Conservation (phyloP, 2,888 invertebrate species). For the Conistra vaccinii region DNA sequence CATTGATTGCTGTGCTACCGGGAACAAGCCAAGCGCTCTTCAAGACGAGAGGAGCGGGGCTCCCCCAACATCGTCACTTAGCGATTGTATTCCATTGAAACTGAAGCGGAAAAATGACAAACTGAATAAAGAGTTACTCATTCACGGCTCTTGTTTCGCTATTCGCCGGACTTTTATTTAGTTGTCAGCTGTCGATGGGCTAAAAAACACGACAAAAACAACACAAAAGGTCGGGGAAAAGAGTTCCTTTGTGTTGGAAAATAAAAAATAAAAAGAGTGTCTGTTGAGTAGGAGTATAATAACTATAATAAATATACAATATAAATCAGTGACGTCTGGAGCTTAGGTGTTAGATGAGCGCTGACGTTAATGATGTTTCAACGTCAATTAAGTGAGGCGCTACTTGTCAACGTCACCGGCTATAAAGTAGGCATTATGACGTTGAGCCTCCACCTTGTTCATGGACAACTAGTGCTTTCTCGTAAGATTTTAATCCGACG, state of each 20-base stretch:
- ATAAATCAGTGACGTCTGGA: constrained; percentile 55
- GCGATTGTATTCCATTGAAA: constrained; percentile 30
- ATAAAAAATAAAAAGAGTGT: constrained; percentile 54
- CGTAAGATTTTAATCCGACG: constrained; percentile 41
- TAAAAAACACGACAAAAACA: constrained; percentile 36
- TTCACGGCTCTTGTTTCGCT: constrained; percentile 35
- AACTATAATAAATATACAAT: constrained; percentile 43
- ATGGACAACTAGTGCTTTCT: constrained; percentile 41
- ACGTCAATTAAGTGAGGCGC: constrained; percentile 64
- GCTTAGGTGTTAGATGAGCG: constrained; percentile 42
- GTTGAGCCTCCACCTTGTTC: constrained; percentile 36
- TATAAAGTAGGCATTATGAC: constrained; percentile 40
- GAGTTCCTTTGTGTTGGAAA: constrained; percentile 46
- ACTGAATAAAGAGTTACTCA: constrained; percentile 55
- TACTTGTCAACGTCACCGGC: constrained; percentile 56
- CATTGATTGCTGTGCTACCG: constrained; percentile 56
- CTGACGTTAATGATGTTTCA: constrained; percentile 66
- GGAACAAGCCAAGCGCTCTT: constrained; percentile 14
- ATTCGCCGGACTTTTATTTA: constrained; percentile 42
- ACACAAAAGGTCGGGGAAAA: constrained; percentile 31
- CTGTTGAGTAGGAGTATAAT: constrained; percentile 29
- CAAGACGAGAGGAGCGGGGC: background rate
- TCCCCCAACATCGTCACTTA: constrained; percentile 26
- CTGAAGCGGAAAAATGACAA: constrained; percentile 55
- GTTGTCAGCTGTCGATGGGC: constrained; percentile 49